Conservation (phyloP, 2,888 invertebrate genomes). For the Hybos culiciformis region DNA sequence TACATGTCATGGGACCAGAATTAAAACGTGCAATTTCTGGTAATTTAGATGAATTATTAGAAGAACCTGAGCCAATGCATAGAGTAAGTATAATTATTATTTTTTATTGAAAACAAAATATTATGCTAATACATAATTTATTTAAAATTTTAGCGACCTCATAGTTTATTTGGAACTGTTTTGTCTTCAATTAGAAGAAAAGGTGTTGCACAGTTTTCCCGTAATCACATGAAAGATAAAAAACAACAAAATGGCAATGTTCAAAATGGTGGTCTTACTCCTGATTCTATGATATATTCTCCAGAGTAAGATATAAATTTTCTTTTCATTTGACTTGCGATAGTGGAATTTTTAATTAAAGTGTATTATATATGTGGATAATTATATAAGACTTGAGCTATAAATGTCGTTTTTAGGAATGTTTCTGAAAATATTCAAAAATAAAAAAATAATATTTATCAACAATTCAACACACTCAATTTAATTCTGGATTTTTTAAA, state of each 20-base stretch:
- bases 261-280: conserved; percentile 17
- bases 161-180: conserved; percentile 88
- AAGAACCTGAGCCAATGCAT: conserved; percentile 95
- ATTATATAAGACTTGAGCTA: too few species aligned
- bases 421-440: too few species aligned
- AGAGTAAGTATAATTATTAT: conserved; percentile 49
- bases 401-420: too few species aligned
- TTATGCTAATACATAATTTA: too few species aligned
- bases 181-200: conserved; percentile 86
- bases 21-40: conserved; percentile 98
- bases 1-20: conserved; percentile 98
- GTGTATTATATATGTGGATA: too few species aligned
- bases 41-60: conserved; percentile 84
- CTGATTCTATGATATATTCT: conserved; percentile 3
- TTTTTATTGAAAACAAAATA: background rate
- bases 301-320: conserved; percentile 7
- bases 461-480: too few species aligned
- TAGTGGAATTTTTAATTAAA: too few species aligned
- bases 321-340: too few species aligned
- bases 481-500: too few species aligned
- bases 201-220: conserved; percentile 36
- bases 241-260: background rate
- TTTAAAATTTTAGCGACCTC: conserved; percentile 61
- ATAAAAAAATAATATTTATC: too few species aligned
- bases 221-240: too few species aligned